Conservation (phyloP, 2,888 invertebrate genomes). For the Epirrhoe tristata region DNA sequence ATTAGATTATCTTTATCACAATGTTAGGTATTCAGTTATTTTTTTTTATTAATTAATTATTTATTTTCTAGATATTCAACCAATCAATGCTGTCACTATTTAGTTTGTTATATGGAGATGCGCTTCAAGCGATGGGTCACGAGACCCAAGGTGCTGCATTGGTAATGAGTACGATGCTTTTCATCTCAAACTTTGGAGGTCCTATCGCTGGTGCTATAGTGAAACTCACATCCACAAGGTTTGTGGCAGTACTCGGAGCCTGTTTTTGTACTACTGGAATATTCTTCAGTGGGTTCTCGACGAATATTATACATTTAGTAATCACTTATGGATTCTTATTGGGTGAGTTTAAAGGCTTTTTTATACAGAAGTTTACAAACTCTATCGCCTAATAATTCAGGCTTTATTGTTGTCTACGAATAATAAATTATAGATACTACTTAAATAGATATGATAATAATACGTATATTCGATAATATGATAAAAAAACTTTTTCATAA, state of each 20-base stretch:
- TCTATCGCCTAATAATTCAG: no score
- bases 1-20: no score
- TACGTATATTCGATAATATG: neutral
- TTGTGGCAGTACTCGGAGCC: constrained; percentile 74
- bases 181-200: constrained; percentile 88
- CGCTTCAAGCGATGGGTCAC: constrained; percentile 86
- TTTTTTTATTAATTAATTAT: neutral
- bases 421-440: no score
- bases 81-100: constrained; percentile 90
- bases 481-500: neutral
- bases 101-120: constrained; percentile 88
- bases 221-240: constrained; percentile 74
- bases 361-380: no score
- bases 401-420: no score
- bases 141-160: constrained; percentile 88
- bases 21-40: no score
- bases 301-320: constrained; percentile 75
- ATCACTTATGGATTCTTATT: constrained; percentile 76
- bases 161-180: constrained; percentile 88
- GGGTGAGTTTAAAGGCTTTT: constrained; percentile 71
- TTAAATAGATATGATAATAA: neutral
- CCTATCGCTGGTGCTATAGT: constrained; percentile 89
- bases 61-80: constrained; percentile 86
- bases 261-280: constrained; percentile 72
- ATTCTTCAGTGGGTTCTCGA: constrained; percentile 77